Evolutionary conservation across 2,113 vertebrate species (phyloP), one percentile per base, ranked within the genome.

Genomic region (Excalfactoria chinensis): DNA sequence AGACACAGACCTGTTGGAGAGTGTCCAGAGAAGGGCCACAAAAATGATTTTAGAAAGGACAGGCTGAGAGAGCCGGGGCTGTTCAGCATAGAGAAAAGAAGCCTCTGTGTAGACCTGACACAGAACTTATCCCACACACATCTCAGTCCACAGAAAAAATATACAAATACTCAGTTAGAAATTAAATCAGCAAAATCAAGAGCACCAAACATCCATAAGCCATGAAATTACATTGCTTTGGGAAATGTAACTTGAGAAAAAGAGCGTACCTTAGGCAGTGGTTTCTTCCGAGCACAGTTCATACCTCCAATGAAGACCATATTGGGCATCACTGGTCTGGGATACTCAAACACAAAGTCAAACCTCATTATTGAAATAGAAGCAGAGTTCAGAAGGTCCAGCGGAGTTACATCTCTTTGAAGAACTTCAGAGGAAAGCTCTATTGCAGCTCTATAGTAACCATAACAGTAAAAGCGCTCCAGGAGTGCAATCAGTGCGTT

Each of bases 311-410:
- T 69, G 32, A 98, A 97, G 32, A 98, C 75, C 84, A 98, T 95
- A 76, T 98, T 99, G 41, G 99, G 99, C 98, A 99, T 98, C 44
- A 98, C 84, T 0, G 98, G 98, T 28, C 98, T 97, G 13, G 98
- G 98, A 1, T 96, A 97, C 49, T 99, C 98, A 6, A 99, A 86
- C 1, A 97, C 98, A 70, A 98, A 98, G 94, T 99, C 98, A 1
- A 94, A 97, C 85, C 98, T 98, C 70, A 98, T 59, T 62, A 99
- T 87, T 98, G 98, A 98, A 59, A 99, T 7, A 3, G 97, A 97
- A 53, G 96, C 97, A 25, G 93, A 80, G 28, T 68, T 93, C 74
- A 98, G 72, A 3, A 98, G 96, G 30, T 98, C 93, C 0, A 58
- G 19, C 17, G 98, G 6, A 25, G 95, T 79, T 60, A 98, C 94